Evolutionary conservation across 2,888 invertebrate species (phyloP), one percentile per base, ranked within the genome.

Genomic region (Cephus pygmeus): DNA sequence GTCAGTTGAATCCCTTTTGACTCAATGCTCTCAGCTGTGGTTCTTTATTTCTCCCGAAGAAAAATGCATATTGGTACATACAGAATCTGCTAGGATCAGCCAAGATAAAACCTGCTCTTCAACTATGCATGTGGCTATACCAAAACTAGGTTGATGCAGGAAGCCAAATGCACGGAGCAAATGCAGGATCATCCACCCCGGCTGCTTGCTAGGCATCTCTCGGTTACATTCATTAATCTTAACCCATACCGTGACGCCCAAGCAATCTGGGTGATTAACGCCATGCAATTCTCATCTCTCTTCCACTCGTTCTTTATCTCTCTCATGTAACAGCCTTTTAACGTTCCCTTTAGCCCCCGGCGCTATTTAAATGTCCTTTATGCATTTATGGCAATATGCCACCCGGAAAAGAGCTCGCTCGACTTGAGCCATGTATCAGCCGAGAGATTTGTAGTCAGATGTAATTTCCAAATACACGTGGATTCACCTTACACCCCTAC

Each of bases 181-280:
- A 34, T 73, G 35, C 35, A 73, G 31, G 73, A 73, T 73, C 73
- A 73, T 73, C 73, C 23, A 4, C 34, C 23, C 34, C 23, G 15
- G 30, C 35, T 74, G 74, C 35, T 74, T 35, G 74, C 74, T 74
- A 34, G 74, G 34, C 35, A 34, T 33, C 74, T 23, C 74, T 33
- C 15, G 35, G 15, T 35, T 35, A 34, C 35, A 74, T 34, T 34
- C 74, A 74, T 74, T 74, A 74, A 74, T 74, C 74, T 74, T 74
- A 34, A 34, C 33, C 35, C 74, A 35, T 34, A 35, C 74, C 74
- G 74, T 74, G 35, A 74, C 35, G 74, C 74, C 35, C 74, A 12
- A n/a, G 73, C 34, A 76, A 78, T 78, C 78, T n/a, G 69, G 78
- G 76, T 78, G 78, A 78, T 78, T 78, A 78, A 78, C 78, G 78